These are phyloP conservation scores for Cepaea nemoralis DNA, from an alignment of 1,140 invertebrate species.

Conservation along the genomic window DNA sequence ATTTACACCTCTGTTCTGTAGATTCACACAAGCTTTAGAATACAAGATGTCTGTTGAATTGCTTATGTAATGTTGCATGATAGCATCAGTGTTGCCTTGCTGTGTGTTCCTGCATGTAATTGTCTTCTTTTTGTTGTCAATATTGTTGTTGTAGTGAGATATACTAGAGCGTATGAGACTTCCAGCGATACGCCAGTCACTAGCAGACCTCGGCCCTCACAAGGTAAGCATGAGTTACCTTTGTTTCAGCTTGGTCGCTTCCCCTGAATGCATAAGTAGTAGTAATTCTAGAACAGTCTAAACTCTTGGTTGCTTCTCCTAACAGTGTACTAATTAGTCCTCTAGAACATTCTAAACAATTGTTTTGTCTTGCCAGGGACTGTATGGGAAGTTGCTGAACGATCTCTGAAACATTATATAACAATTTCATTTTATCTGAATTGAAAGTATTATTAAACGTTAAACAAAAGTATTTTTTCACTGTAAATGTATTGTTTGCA, in stretches of 20 bases:
- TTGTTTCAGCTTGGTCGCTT: neutral
- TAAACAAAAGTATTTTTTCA: neutral
- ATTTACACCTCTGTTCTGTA: no score
- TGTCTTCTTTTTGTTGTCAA: neutral
- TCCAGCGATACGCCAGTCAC: neutral
- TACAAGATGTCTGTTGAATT: no score
- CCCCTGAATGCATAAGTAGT: no score
- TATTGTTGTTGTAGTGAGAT: neutral
- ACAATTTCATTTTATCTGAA: no score
- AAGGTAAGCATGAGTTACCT: neutral
- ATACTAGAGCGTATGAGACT: neutral
- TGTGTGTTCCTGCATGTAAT: slow-evolving; percentile 6
- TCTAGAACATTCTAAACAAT: no score
- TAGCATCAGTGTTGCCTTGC: neutral
- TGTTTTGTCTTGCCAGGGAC: neutral
- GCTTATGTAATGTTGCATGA: neutral
- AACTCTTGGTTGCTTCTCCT: neutral
- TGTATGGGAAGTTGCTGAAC: neutral
- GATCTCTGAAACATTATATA: neutral
- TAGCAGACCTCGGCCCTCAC: neutral
- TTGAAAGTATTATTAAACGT: no score
- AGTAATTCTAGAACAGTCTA: no score
- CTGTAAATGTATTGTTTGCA: neutral
- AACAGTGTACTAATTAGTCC: neutral
- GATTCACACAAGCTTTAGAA: no score